A percentile compares a stretch with the other conserved stretches of the same genome.
These are phyloP conservation scores for Tetragonisca angustula DNA, from an alignment of 2,888 invertebrate genomes.

Conservation along the genomic window DNA sequence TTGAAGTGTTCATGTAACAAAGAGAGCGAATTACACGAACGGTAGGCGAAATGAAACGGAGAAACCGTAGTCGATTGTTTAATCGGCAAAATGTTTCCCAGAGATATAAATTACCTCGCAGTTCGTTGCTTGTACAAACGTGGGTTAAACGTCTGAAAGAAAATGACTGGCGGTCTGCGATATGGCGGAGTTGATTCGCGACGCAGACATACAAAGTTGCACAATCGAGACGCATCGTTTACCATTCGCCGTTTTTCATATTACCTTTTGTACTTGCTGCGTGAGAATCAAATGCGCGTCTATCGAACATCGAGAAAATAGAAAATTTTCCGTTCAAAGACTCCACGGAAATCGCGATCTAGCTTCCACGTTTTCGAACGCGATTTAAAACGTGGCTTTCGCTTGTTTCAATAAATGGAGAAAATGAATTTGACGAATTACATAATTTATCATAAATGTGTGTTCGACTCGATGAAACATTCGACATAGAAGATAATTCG, in stretches of 20 bases:
- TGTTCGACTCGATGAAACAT: no score
- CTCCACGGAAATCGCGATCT: not conserved
- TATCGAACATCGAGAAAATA: not conserved
- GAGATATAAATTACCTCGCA: slow-evolving; percentile 38
- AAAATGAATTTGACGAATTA: not conserved
- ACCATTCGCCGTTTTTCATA: no score
- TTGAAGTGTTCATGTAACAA: slow-evolving; percentile 13
- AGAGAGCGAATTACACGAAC: slow-evolving; percentile 10
- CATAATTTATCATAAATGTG: no score
- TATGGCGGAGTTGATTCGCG: slow-evolving; percentile 43
- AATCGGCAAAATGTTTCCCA: slow-evolving; percentile 48
- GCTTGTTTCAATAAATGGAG: not conserved
- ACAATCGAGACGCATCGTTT: slow-evolving; percentile 38
- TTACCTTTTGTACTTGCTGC: slow-evolving; percentile 17
- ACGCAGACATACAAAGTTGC: slow-evolving; percentile 12
- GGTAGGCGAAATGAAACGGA: slow-evolving; percentile 23
- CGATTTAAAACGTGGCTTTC: not conserved
- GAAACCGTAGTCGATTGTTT: slow-evolving; percentile 36
- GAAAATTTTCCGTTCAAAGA: not conserved
- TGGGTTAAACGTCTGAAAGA: slow-evolving; percentile 44
- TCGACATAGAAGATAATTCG: no score
- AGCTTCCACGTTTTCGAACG: not conserved
- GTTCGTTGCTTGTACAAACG: slow-evolving; percentile 15
- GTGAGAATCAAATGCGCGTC: slow-evolving; percentile 19
- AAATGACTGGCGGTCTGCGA: slow-evolving; percentile 11